phyloP scores from a whole-genome alignment of 1,140 invertebrate genomes.

The Heliconius nattereri region DNA sequence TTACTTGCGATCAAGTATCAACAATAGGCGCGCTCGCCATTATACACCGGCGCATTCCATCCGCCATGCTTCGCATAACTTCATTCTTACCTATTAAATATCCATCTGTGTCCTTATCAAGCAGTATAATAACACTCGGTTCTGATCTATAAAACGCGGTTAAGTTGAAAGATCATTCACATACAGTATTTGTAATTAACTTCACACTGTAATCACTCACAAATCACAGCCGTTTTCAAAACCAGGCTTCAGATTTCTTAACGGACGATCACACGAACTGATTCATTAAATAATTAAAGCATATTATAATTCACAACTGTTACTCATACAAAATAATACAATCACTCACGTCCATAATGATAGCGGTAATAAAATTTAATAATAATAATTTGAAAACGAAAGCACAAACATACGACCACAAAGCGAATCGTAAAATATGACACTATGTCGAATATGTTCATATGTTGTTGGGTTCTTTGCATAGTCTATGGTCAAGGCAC shows the following conservation, averaged over 20 bases:
- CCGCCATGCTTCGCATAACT: constrained; percentile 41
- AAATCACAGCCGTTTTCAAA: constrained; percentile 41
- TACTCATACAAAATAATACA: not conserved
- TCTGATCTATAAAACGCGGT: constrained; percentile 21
- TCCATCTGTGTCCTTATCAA: constrained; percentile 49
- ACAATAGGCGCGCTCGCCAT: constrained; percentile 44
- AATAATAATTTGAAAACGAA: constrained; percentile 22
- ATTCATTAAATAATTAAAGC: constrained; percentile 11
- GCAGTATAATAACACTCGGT: constrained; percentile 15
- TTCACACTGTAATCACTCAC: constrained; percentile 23
- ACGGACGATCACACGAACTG: constrained; percentile 33
- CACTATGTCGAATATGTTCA: constrained; percentile 28
- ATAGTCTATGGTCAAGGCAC: constrained; percentile 7
- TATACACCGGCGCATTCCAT: constrained; percentile 49
- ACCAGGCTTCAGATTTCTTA: constrained; percentile 32
- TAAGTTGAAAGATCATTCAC: constrained; percentile 7
- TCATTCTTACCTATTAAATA: constrained; percentile 58
- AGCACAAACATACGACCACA: constrained; percentile 41
- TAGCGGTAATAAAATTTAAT: constrained; percentile 18
- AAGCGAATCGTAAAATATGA: constrained; percentile 32
- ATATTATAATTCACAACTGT: not conserved
- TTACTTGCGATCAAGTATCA: constrained; percentile 17
- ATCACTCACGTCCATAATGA: not conserved
- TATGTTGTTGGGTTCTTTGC: constrained; percentile 4
- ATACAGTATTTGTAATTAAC: constrained; percentile 19